Evolutionary conservation across 2,113 vertebrate species (phyloP).

Genomic region (Oreochromis niloticus): DNA sequence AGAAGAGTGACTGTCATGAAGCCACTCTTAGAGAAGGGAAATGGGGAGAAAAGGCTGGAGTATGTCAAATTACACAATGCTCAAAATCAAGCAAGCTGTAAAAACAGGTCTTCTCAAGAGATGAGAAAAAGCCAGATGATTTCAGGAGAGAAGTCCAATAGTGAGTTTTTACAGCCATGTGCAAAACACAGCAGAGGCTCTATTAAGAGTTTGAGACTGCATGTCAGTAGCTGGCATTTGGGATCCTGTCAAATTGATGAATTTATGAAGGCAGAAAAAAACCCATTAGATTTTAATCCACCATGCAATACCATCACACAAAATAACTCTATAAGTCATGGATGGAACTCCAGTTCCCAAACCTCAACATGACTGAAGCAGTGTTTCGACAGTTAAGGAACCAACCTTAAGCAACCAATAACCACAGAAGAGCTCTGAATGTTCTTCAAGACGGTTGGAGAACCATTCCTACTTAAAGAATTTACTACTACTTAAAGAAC

Average conservation of each 20-base stretch:
- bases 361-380: not conserved
- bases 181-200: not conserved
- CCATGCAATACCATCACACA: not conserved
- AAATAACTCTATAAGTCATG: not conserved
- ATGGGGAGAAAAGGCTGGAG: not conserved
- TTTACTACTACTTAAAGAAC: rapidly evolving
- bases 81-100: not conserved
- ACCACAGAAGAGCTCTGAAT: not conserved
- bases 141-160: not conserved
- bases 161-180: not conserved
- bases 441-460: not conserved
- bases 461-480: not conserved
- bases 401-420: not conserved
- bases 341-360: not conserved
- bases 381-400: not conserved
- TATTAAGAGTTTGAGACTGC: not conserved
- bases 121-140: not conserved
- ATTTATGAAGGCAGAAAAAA: not conserved
- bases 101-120: not conserved
- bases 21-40: not conserved
- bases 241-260: not conserved
- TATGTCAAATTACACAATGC: not conserved
- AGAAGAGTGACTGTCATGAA: not conserved
- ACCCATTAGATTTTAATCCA: not conserved
- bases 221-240: not conserved